Conservation (phyloP, 1,140 invertebrate genomes). For the Diploscapter pachys region DNA sequence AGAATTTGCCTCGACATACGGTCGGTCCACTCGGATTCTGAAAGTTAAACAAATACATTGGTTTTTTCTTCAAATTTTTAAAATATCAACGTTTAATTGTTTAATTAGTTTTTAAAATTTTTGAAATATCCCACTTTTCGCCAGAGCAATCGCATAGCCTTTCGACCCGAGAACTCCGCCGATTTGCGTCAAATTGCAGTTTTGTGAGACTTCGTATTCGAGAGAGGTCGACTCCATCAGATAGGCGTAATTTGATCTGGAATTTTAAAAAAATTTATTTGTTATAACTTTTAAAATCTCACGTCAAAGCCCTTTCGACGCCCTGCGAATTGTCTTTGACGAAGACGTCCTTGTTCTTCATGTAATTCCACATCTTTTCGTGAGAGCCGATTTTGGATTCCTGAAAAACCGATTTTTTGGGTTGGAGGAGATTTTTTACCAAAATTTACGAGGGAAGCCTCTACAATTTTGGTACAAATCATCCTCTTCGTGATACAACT, state of each 20-base stretch:
- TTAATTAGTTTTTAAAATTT: no score
- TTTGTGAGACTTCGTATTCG: slow-evolving; percentile 87
- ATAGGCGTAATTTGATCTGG: slow-evolving; percentile 86
- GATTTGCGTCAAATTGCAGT: slow-evolving; percentile 96
- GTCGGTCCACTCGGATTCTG: slow-evolving; percentile 57
- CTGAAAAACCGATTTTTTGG: slow-evolving; percentile 53
- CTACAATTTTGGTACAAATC: no score
- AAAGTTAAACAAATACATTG: no score
- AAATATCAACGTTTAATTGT: no score
- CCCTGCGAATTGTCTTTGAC: slow-evolving; percentile 84
- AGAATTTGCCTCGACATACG: slow-evolving; percentile 56
- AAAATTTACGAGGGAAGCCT: no score
- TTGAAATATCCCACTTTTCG: slow-evolving; percentile 43
- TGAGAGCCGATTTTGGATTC: slow-evolving; percentile 43
- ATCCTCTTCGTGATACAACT: no score
- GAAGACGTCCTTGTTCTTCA: slow-evolving; percentile 82
- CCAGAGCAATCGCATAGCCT: slow-evolving; percentile 68
- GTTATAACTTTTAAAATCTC: background rate
- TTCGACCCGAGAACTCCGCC: slow-evolving; percentile 89
- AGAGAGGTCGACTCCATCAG: slow-evolving; percentile 97
- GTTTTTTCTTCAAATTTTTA: no score
- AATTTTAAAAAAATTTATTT: slow-evolving; percentile 2
- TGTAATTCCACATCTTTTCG: slow-evolving; percentile 85
- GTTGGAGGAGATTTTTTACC: no score
- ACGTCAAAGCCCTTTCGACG: slow-evolving; percentile 72